Base-by-base conservation (phyloP, 1,140 invertebrate genomes). In the Sinella curviseta region DNA sequence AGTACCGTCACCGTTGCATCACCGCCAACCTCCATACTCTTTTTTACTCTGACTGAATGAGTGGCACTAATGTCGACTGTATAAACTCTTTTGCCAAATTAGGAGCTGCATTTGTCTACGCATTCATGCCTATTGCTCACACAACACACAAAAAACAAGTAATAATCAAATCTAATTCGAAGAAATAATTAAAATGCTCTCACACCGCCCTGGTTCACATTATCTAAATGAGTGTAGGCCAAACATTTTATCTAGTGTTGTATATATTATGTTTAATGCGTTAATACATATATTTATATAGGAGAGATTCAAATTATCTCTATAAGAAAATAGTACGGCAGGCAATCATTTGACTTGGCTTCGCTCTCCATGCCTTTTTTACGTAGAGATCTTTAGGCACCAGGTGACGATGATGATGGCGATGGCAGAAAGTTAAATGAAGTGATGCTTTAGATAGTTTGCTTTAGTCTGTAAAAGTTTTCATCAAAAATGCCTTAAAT, bases 211-310 rank as follows among this genome's bases (percentile, higher is more conserved):
- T 70, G 24, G 65, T 70, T 24, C 65, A 70, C 65, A 70, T 70
- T 70, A 70, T 70, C 65, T 70, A 70, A 70, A 70, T 70, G 65
- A 70, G 65, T 70, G 65, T 70, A 70, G 65, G 65, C 65, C 65
- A 70, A 33, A 31, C 65, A 31, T 30, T 70, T 70, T 70, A 70
- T 70, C 65, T 70, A 60, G 57, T 26, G 12, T 60, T 48, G 8
- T 12, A 48, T 48, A 48, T 48, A 48, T n/a, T n/a, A n/a, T n/a
- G n/a, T n/a, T n/a, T n/a, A n/a, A n/a, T n/a, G n/a, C n/a, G n/a
- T n/a, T n/a, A n/a, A n/a, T n/a, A n/a, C n/a, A n/a, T n/a, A n/a
- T n/a, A n/a, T n/a, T n/a, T n/a, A n/a, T n/a, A n/a, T n/a, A n/a
- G n/a, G n/a, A n/a, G n/a, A n/a, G n/a, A n/a, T n/a, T n/a, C n/a